Base-by-base conservation (phyloP, 2,888 invertebrate genomes). In the Syritta pipiens region DNA sequence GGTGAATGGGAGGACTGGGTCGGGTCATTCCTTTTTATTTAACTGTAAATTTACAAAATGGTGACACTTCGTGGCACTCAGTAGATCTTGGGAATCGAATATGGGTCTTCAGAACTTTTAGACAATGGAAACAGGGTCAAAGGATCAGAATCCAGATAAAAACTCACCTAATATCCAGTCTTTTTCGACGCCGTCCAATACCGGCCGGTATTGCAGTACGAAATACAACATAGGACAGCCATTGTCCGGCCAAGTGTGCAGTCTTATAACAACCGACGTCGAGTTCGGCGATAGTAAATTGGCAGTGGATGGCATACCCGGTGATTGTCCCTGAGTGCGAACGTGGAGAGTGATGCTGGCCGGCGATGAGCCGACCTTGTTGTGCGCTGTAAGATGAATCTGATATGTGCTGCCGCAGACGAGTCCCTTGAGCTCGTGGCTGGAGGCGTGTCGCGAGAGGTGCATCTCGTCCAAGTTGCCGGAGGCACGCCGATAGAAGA, bases 371-470 rank as follows among this genome's bases (percentile, higher is more conserved):
- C 94, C 94, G 59, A 94, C 93, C 87, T 92, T 93, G 85, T 94
- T 94, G 86, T 92, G 92, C 4, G 93, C 92, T 26, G 92, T 92
- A 84, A 94, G 85, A 84, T 92, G 93, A 40, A 94, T 90, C 84
- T 94, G 93, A 86, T 94, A 94, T 68, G 93, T 93, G 83, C 93
- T 94, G 10, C 94, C 94, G 84, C 94, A 94, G 1, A 92, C 90
- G 5, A 94, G 89, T 2, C 92, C 92, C 89, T 93, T 93, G 12
- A 94, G 87, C 86, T 94, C 93, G 82, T 92, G 93, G 81, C 92
- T 92, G 4, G 92, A 91, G 17, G 92, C 91, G 82, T 93, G 92
- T 1, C 93, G 90, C 0, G 92, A 92, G 22, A 94, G 87, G 81
- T 91, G 90, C 83, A 92, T 88, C 86, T 94, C 93, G 76, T 93